Base-by-base conservation (phyloP, 2,888 invertebrate species). In the Mechanitis mazaeus region DNA sequence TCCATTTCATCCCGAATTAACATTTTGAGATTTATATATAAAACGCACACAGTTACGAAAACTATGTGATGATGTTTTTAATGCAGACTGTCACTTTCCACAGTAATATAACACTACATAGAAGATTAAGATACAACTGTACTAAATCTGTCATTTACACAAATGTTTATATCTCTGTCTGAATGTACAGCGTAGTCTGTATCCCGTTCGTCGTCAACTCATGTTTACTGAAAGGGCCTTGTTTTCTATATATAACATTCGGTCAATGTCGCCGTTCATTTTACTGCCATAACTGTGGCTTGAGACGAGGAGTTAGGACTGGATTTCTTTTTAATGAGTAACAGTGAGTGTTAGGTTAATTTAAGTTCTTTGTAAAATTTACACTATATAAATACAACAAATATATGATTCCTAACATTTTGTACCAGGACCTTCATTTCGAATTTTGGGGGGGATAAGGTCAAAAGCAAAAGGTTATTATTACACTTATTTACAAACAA, bases 181-280 rank as follows among this genome's bases (percentile, higher is more conserved):
- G 58, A 33, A 55, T 47, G 59, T 56, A 31, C 45, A 20, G 47
- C 20, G 20, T 20, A 28, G 31, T 60, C 63, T 58, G 55, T 59
- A 63, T 35, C 42, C 35, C 63, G 59, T 63, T 63, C 57, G 57
- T 54, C 45, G 42, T n/a, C 56, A 33, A 53, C 47, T 63, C 56
- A 50, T 59, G 45, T 59, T 57, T 38, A 60, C 63, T 56, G 54
- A 60, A 56, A 60, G 54, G 55, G 50, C 54, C 63, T 61, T 59
- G 53, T 47, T 58, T 56, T 58, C 64, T 58, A 56, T 58, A 64
- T 53, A 61, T 64, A 64, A 54, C 56, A 61, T 54, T 59, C 33
- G 59, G 54, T 59, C 59, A 59, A 59, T 59, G 59, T 59, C 59
- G 54, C 59, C 28, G 58, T 45, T 45, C 28, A 46, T 35, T 33